Evolutionary conservation across 2,888 invertebrate genomes (phyloP), one percentile per base, ranked within the genome.

Genomic region (Esperia sulphurella): DNA sequence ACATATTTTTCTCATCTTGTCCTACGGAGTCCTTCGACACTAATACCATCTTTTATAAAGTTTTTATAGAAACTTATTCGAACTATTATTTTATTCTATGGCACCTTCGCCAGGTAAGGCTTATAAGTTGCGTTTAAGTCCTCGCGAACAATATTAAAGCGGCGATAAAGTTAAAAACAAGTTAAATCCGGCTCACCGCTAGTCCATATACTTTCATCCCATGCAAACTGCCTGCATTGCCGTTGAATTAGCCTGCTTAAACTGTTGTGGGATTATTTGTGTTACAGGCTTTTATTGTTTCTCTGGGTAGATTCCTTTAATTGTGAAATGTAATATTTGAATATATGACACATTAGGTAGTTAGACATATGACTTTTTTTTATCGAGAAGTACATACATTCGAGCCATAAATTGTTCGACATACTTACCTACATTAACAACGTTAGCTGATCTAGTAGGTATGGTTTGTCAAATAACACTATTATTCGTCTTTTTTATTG

Each of bases 111-210:
- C 63, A 63, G 71, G 73, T 63, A 63, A 71, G 73, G 72, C 81
- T 80, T 82, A 79, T 79, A 78, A 71, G 72, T 72, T 71, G 71
- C 75, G 75, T 81, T 81, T 79, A 84, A 85, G 82, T 81, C 74
- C 68, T 71, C 64, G 74, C 71, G 79, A 86, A 86, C 86, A 85
- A 86, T 85, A 84, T 85, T 85, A 86, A 82, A 84, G 79, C 83
- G 66, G 73, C 79, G 80, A 82, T 86, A 83, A 87, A 85, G 83
- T 86, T 84, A 84, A 84, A 85, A 86, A 86, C 84, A 83, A 85
- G 80, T 85, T 85, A 78, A 86, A 87, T 85, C 85, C 81, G 70
- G 74, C 78, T 82, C 78, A 69, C 80, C 78, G 72, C 73, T 68
- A 76, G 71, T 77, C 70, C 68, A 68, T 78, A 74, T 59, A 65